These are phyloP conservation scores for Heliocidaris erythrogramma DNA, from an alignment of 35 echinoderm and acorn worm genomes.

Conservation along the genomic window DNA sequence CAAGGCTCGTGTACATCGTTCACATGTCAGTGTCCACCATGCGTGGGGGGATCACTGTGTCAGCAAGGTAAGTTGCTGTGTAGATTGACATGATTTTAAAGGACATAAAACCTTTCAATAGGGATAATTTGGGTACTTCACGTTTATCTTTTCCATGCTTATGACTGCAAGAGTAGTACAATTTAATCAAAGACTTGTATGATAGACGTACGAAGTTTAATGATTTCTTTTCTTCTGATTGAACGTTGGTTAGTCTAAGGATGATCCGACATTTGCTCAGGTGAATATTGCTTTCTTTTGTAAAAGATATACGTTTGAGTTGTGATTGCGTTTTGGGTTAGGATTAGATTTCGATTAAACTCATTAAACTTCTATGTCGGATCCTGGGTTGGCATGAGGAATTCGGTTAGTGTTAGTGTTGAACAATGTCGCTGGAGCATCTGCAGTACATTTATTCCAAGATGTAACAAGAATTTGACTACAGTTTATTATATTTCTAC, in stretches of 20 bases:
- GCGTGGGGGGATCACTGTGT: constrained; percentile 63
- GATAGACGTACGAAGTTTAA: too few species aligned
- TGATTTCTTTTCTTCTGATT: neutral
- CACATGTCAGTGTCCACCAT: constrained; percentile 71
- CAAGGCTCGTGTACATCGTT: constrained; percentile 70
- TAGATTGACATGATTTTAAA: neutral
- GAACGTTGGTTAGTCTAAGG: neutral
- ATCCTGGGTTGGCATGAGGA: too few species aligned
- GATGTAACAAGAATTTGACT: neutral
- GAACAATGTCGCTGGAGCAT: too few species aligned
- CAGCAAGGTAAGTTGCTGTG: constrained; percentile 47
- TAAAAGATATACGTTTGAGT: neutral
- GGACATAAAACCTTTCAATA: too few species aligned
- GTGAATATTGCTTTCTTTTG: neutral
- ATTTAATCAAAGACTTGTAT: neutral
- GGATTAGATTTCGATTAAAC: neutral
- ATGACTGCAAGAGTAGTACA: neutral
- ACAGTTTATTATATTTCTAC: neutral
- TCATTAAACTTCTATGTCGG: too few species aligned
- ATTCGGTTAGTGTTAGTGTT: too few species aligned
- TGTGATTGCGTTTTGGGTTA: neutral
- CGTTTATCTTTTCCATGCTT: neutral
- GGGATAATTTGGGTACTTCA: too few species aligned
- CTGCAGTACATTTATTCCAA: too few species aligned
- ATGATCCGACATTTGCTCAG: neutral